Evolutionary conservation across 1,140 invertebrate genomes (phyloP), one percentile per base, ranked within the genome.

Genomic region (Aphelinus atriplicis): DNA sequence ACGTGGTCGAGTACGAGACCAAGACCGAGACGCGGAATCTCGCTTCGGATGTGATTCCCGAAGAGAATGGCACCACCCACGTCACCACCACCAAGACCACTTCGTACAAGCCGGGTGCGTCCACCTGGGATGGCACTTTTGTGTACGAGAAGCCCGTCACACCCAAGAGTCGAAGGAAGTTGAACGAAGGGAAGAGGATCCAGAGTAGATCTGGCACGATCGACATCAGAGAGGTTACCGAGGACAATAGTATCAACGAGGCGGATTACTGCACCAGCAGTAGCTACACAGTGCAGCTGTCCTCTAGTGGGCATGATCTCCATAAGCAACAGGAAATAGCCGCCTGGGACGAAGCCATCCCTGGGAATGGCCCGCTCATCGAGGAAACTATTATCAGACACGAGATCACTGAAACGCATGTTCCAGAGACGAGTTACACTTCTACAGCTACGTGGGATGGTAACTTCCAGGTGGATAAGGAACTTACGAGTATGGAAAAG

Each of bases 41-140:
- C 1, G 81, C 82, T 7, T 81, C 81, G 1, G 79, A 82, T 26
- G 79, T 77, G 1, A 84, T 83, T 10, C 86, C 86, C 58, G 86
- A 87, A 7, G 82, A 67, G 51, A 26, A 50, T 4, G 58, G 45
- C 42, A 26, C 42, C 26, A 60, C 26, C 58, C 58, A 60, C 43
- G 7, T 48, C 62, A 43, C 26, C 47, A 61, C 9, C 3, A 50
- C 55, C 3, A 53, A 51, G 51, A 7, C 56, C 45, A 47, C 71
- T 65, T 66, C 77, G 43, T 76, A 76, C 61, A 84, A 83, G 46
- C 87, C 85, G 51, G 87, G 88, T 3, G 85, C 88, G 68, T 89
- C 89, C 0, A 81, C 86, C 3, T 90, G 89, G 89, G 89, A 90
- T 61, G 89, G 89, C 0, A 88, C 85, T 66, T 90, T 90, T 58